Conservation (phyloP, 2,113 vertebrate species). For the Hydrochoerus hydrochaeris region DNA sequence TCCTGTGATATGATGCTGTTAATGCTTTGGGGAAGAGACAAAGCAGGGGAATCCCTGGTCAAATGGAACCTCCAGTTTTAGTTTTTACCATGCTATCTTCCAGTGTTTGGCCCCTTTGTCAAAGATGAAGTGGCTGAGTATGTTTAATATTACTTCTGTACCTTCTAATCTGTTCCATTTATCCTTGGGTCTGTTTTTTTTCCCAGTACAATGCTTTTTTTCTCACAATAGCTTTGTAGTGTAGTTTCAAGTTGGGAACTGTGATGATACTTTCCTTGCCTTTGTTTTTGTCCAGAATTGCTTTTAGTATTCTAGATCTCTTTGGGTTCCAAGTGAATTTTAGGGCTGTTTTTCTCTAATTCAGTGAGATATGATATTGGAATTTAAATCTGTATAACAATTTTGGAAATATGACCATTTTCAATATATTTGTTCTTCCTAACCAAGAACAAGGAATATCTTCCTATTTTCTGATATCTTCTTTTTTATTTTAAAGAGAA, state of each 20-base stretch:
- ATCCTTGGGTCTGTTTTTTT: background rate
- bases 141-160: background rate
- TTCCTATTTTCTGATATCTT: background rate
- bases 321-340: background rate
- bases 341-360: background rate
- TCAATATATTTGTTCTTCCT: background rate
- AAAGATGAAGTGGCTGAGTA: background rate
- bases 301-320: background rate
- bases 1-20: background rate
- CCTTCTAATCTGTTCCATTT: background rate
- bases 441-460: background rate
- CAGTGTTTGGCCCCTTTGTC: background rate
- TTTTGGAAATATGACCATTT: background rate
- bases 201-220: background rate
- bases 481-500: too few relatives aligned
- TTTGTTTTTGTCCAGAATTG: background rate
- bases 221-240: background rate
- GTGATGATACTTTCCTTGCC: background rate
- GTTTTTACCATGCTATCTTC: background rate
- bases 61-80: background rate
- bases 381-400: background rate
- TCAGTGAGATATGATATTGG: background rate
- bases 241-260: background rate
- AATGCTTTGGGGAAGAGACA: background rate
- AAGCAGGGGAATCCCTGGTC: background rate